Evolutionary conservation across 2,797 vertebrate genomes (phyloP), one percentile per base, ranked within the genome.

Genomic region (Typhlichthys subterraneus): DNA sequence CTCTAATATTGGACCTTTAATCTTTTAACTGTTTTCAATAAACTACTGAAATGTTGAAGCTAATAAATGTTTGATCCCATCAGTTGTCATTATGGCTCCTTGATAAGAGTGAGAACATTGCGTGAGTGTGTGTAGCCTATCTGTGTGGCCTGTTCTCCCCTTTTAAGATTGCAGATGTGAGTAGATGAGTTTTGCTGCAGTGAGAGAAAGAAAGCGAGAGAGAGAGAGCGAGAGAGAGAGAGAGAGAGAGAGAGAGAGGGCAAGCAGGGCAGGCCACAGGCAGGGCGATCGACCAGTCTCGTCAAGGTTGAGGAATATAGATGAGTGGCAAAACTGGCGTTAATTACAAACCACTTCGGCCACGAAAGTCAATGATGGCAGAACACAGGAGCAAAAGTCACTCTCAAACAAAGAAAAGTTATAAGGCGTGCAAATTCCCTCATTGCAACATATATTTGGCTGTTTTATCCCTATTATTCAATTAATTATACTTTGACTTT

Each of bases 331-430:
- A 91, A 91, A 87, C 83, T 83, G 77, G 75, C 76, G 87, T 92
- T 92, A 92, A 91, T 92, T 91, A 91, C 88, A 88, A 88, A 89
- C 91, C 81, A 83, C 84, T 90, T 85, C 75, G 90, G 82, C 88
- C 86, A 83, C 88, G 86, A 89, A 90, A 90, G 85, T 90, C 83
- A 83, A 89, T 90, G 81, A 83, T 69, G 83, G 68, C 13, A 59
- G 79, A 87, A 85, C 80, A 69, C 63, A 63, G 70, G 70, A 76
- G 42, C 29, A 68, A 83, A 86, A 80, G 75, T 82, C 74, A 70
- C 76, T 69, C 76, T 83, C 69, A 77, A 83, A 85, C 70, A 85
- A 86, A 82, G 72, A 65, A 83, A 85, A 85, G 82, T 77, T 82
- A 84, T 76, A 29, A 70, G 64, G 58, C 31, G 33, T 65, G 52